A percentile compares a stretch with the other conserved stretches of the same genome.
phyloP scores from a whole-genome alignment of 1,140 invertebrate species.

The Muscidifurax raptorellus region DNA sequence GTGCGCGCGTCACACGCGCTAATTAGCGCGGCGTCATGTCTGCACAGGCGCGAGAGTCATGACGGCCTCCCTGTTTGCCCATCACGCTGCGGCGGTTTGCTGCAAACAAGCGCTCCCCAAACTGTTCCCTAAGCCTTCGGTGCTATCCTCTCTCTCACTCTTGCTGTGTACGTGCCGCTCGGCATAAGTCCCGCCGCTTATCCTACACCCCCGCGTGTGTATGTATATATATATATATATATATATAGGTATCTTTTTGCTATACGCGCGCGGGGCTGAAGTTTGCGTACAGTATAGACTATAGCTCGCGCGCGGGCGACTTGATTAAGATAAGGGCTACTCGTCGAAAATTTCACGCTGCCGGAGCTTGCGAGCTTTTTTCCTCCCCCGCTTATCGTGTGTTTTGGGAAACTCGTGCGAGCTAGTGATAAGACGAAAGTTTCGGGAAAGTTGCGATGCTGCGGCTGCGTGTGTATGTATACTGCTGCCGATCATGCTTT shows the following conservation, averaged over 20 bases:
- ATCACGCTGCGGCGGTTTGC: not conserved
- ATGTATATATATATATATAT: not conserved
- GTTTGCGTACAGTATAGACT: not conserved
- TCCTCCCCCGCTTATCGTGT: not conserved
- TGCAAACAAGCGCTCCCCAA: constrained; percentile 1
- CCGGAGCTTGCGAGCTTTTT: constrained; percentile 5
- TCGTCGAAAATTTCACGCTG: constrained; percentile 32
- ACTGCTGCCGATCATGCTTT: not conserved
- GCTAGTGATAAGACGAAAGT: not conserved
- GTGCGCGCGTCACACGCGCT: constrained; percentile 19
- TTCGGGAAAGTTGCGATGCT: not conserved
- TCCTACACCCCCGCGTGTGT: not conserved
- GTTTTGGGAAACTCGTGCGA: not conserved
- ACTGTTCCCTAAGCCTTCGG: not conserved
- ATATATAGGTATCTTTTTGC: constrained; percentile 8
- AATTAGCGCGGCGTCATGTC: constrained; percentile 39
- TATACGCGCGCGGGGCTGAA: not conserved
- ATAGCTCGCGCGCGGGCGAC: not conserved
- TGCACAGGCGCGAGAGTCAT: constrained; percentile 1
- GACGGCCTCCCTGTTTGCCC: constrained; percentile 15
- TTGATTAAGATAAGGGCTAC: constrained; percentile 44
- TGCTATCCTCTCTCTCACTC: not conserved
- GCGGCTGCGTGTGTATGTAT: not conserved
- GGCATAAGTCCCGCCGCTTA: not conserved
- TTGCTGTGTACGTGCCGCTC: not conserved